A percentile compares a stretch with the other conserved stretches of the same genome.
Evolutionary conservation across 1,140 invertebrate species (phyloP).

Genomic region (Pseudomyrmex pallidus): DNA sequence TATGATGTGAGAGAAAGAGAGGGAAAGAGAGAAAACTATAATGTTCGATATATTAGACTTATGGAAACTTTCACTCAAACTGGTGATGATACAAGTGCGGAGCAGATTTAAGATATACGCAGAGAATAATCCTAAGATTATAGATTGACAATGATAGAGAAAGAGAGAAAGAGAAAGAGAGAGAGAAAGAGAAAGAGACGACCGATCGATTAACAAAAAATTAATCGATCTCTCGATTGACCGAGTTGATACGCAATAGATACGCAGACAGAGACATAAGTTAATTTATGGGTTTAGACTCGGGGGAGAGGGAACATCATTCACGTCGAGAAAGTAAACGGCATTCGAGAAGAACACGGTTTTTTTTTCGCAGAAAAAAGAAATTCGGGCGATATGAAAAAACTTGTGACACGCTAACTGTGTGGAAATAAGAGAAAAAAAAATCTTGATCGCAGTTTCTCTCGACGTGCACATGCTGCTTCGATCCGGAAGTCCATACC

Average conservation of each 20-base stretch:
- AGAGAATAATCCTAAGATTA: slow-evolving; percentile 69
- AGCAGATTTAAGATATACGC: slow-evolving; percentile 61
- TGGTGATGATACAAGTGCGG: slow-evolving; percentile 57
- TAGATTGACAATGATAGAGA: slow-evolving; percentile 57
- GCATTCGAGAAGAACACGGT: neutral
- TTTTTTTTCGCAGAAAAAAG: neutral
- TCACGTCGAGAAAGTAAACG: slow-evolving; percentile 28
- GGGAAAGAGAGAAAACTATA: slow-evolving; percentile 47
- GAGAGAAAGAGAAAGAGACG: slow-evolving; percentile 15
- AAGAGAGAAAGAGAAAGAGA: no score
- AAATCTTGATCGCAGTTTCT: slow-evolving; percentile 17
- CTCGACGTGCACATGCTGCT: slow-evolving; percentile 38
- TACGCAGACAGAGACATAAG: slow-evolving; percentile 57
- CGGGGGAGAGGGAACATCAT: slow-evolving; percentile 33
- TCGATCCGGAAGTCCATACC: slow-evolving; percentile 46
- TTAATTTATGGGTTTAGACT: slow-evolving; percentile 60
- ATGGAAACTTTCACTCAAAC: slow-evolving; percentile 66
- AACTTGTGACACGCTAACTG: neutral
- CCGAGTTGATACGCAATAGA: slow-evolving; percentile 55
- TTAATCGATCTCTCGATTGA: slow-evolving; percentile 38
- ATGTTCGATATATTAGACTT: slow-evolving; percentile 59
- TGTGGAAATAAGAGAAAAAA: neutral
- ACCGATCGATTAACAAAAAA: slow-evolving; percentile 58
- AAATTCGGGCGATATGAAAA: neutral
- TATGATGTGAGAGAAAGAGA: slow-evolving; percentile 42